Base-by-base conservation (phyloP, 1,140 invertebrate genomes). In the Drosophila ercepeae region DNA sequence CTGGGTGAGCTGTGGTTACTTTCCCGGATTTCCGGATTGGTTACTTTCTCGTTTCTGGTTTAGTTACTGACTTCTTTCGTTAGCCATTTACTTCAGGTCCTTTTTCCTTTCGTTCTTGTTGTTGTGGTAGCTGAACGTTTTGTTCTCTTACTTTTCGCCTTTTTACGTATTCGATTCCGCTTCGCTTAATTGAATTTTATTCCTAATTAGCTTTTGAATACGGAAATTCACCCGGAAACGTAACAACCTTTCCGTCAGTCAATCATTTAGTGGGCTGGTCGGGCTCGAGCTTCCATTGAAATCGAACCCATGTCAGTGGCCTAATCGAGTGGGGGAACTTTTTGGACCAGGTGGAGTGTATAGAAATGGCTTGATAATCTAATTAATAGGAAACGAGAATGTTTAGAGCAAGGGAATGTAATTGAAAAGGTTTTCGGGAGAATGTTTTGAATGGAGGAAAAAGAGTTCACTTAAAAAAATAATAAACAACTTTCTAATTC, bases 1-100 rank as follows among this genome's bases (percentile, higher is more conserved):
- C 93, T 98, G 92, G 97, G 96, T 96, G 92, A 93, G 92, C 68
- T 70, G 4, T 5, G 9, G 0, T 39, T 23, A 11, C 9, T 11
- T 13, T 16, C 36, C 36, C 14, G 11, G 3, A 41, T 41, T 5
- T 3, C 34, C 11, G 7, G 29, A 34, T 16, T 27, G 34, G 11
- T 36, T 36, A 42, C 21, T 3, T 2, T 51, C n/a, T n/a, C n/a
- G n/a, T n/a, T n/a, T n/a, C 41, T 13, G 29, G 42, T 53, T 52
- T 53, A 27, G 21, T 23, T 44, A 13, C 25, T 16, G 16, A 13
- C 27, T 21, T 23, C 34, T 32, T 61, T 23, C 4, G 7, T 36
- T 64, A 34, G 39, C 27, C 29, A 36, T 54, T 16, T n/a, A 13
- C 36, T 44, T 34, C 11, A 57, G 1, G 46, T 70, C 9, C 3